These are phyloP conservation scores for Morone saxatilis DNA, from an alignment of 2,113 vertebrate genomes.

Conservation along the genomic window DNA sequence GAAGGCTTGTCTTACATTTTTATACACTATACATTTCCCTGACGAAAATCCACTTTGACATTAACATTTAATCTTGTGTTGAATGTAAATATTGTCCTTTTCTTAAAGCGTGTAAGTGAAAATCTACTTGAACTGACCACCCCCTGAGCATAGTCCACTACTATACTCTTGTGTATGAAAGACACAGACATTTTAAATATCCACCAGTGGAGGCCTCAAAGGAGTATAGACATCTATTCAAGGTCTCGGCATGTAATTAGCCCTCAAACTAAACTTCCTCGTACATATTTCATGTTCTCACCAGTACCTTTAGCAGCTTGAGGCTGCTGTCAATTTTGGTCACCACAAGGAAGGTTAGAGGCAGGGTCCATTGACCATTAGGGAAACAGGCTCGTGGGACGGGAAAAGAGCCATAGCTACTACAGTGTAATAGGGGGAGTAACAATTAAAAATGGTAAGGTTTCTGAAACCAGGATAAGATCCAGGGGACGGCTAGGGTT, in stretches of 20 bases:
- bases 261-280: background rate
- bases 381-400: background rate
- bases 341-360: too few species aligned
- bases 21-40: background rate
- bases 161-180: background rate
- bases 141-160: background rate
- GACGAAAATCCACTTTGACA: constrained; percentile 15
- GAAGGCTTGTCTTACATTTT: background rate
- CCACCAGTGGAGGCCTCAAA: background rate
- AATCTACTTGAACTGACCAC: background rate
- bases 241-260: background rate
- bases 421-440: background rate
- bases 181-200: background rate
- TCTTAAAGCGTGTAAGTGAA: background rate
- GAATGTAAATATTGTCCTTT: constrained; percentile 2
- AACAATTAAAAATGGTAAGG: background rate
- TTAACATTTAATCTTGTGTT: constrained; percentile 37
- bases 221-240: background rate
- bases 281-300: background rate
- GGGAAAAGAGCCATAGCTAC: background rate
- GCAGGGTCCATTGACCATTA: background rate
- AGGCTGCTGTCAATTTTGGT: too few species aligned
- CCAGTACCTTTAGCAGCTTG: background rate
- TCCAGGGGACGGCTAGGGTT: background rate
- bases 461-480: too few species aligned